A percentile compares a stretch with the other conserved stretches of the same genome.
These are phyloP conservation scores for Emesis russula DNA, from an alignment of 2,888 invertebrate genomes.

Conservation along the genomic window DNA sequence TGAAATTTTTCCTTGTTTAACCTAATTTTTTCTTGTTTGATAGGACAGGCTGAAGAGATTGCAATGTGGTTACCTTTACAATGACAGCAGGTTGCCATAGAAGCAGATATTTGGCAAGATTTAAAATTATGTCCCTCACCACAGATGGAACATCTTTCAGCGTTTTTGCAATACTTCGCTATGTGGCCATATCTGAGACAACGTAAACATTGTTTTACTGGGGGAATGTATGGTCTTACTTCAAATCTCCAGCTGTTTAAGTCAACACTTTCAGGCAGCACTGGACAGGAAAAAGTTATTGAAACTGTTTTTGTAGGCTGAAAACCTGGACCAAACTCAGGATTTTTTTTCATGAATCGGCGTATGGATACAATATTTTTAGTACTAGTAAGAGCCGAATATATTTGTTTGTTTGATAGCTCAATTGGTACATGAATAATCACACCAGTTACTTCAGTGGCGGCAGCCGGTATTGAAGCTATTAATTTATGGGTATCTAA, in stretches of 20 bases:
- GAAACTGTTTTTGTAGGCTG: no score
- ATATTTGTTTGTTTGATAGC: conserved; percentile 32
- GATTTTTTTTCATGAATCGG: conserved; percentile 35
- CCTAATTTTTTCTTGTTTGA: conserved; percentile 52
- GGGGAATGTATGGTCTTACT: conserved; percentile 41
- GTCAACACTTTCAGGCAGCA: conserved; percentile 47
- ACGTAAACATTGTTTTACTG: conserved; percentile 63
- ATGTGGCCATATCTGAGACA: conserved; percentile 63
- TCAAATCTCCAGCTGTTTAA: conserved; percentile 37
- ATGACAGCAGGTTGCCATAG: conserved; percentile 43
- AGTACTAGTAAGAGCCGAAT: conserved; percentile 10
- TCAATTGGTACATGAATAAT: conserved; percentile 29
- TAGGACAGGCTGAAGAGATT: conserved; percentile 37
- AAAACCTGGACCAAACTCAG: no score
- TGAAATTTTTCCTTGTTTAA: conserved; percentile 41
- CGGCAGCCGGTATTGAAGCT: conserved; percentile 20
- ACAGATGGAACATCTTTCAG: conserved; percentile 52
- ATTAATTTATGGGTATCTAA: conserved; percentile 7
- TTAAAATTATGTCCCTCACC: conserved; percentile 44
- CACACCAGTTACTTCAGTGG: conserved; percentile 29
- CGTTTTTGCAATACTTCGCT: conserved; percentile 67
- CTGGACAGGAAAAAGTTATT: conserved; percentile 19
- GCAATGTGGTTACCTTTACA: conserved; percentile 50
- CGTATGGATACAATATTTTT: conserved; percentile 44
- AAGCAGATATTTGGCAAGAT: conserved; percentile 26